These are phyloP conservation scores for Hydrolagus affinis DNA, from an alignment of 2,113 vertebrate genomes.

Conservation along the genomic window DNA sequence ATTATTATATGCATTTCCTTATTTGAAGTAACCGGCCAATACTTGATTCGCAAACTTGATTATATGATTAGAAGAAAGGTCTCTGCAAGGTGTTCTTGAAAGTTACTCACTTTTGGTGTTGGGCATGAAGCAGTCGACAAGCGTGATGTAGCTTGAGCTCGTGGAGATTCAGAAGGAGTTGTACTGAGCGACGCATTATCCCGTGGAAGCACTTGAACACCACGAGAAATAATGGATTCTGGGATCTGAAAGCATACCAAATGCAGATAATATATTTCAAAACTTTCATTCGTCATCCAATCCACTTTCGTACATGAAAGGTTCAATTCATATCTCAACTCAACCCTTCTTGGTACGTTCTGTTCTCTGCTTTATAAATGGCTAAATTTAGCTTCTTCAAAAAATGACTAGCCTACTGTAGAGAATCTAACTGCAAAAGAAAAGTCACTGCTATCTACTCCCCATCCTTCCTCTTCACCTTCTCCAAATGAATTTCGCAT, in stretches of 20 bases:
- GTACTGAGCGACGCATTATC: slow-evolving; percentile 97
- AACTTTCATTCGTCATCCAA: neutral
- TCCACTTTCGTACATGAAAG: neutral
- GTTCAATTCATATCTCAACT: neutral
- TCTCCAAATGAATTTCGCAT: neutral
- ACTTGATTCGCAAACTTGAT: slow-evolving; percentile 32
- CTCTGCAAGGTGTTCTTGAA: slow-evolving; percentile 37
- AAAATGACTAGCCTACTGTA: neutral
- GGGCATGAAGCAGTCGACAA: slow-evolving; percentile 97
- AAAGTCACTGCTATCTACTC: no score
- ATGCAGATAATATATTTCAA: slow-evolving; percentile 28
- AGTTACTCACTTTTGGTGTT: slow-evolving; percentile 89
- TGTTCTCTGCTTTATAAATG: neutral
- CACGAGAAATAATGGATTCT: slow-evolving; percentile 96
- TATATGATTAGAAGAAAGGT: slow-evolving; percentile 34
- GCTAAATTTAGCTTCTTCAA: neutral
- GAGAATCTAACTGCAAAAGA: no score
- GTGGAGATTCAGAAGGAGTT: slow-evolving; percentile 94
- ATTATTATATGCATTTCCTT: neutral
- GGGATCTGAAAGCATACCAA: slow-evolving; percentile 70
- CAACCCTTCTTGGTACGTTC: neutral
- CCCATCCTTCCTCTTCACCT: no score
- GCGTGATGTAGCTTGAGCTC: slow-evolving; percentile 94
- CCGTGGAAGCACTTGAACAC: slow-evolving; percentile 94
- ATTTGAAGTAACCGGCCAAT: neutral